Evolutionary conservation across 2,888 invertebrate species (phyloP).

Genomic region (Agrochola lota): DNA sequence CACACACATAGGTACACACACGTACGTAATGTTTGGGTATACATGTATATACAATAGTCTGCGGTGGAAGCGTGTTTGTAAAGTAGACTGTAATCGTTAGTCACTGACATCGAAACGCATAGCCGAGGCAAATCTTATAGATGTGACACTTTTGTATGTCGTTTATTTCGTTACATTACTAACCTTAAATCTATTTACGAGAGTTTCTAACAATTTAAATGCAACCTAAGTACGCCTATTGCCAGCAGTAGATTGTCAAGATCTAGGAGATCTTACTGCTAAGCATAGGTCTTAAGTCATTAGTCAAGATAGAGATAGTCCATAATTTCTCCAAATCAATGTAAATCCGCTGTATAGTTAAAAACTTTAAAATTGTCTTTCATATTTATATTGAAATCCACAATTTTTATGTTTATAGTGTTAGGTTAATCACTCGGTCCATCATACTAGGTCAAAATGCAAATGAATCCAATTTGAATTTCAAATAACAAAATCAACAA

Average conservation of each 20-base stretch:
- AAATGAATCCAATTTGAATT: conserved; percentile 52
- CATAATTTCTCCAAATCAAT: neutral
- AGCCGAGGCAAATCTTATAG: conserved; percentile 76
- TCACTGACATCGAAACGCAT: conserved; percentile 81
- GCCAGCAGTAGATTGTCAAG: no score
- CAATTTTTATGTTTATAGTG: conserved; percentile 3
- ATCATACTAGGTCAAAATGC: conserved; percentile 40
- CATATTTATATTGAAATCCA: neutral
- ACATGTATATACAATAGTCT: conserved; percentile 62
- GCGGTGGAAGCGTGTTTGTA: conserved; percentile 76
- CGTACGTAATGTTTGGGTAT: conserved; percentile 51
- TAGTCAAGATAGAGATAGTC: neutral
- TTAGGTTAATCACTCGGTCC: conserved; percentile 29
- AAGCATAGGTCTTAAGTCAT: no score
- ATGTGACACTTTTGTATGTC: conserved; percentile 72
- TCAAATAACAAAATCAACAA: conserved; percentile 50
- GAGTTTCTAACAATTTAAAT: neutral
- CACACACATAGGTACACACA: conserved; percentile 59
- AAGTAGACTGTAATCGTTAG: conserved; percentile 79
- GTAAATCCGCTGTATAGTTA: neutral
- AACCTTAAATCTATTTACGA: neutral
- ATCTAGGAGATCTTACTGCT: neutral
- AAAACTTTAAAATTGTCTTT: conserved; percentile 4
- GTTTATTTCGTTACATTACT: conserved; percentile 2
- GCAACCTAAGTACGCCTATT: neutral